Evolutionary conservation across 2,888 invertebrate genomes (phyloP).

Genomic region (Therioaphis trifolii): DNA sequence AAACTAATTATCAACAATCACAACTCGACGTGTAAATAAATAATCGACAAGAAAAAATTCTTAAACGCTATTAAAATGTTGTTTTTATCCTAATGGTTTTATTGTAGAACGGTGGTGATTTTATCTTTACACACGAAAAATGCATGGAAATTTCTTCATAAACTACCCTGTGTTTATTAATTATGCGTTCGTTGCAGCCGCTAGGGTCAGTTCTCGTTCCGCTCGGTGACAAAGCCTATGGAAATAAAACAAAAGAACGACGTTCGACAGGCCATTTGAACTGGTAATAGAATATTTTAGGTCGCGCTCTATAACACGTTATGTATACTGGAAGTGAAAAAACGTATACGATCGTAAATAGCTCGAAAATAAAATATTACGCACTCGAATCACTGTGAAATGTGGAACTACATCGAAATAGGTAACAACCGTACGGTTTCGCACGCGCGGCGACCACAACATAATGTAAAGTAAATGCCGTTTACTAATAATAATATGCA

Average conservation of each 20-base stretch:
- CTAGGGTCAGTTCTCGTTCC: neutral
- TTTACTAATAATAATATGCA: neutral
- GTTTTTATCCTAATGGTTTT: too few species aligned
- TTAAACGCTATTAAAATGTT: neutral
- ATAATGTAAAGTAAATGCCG: neutral
- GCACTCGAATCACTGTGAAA: neutral
- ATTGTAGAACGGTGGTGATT: too few species aligned
- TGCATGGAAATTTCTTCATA: neutral
- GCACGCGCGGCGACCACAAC: neutral
- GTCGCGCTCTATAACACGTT: too few species aligned
- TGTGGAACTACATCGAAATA: neutral
- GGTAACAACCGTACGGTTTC: neutral
- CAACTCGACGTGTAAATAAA: neutral
- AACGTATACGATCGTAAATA: neutral
- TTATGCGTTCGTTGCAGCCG: conserved; percentile 21
- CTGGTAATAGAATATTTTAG: too few species aligned
- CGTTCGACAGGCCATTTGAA: too few species aligned
- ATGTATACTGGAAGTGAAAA: neutral
- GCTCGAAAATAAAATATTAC: neutral
- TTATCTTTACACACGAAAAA: neutral
- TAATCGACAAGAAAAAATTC: neutral
- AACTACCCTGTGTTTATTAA: conserved; percentile 38
- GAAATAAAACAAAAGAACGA: too few species aligned
- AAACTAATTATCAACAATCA: conserved; percentile 44
- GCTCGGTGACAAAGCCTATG: neutral